A percentile compares a stretch with the other conserved stretches of the same genome.
These are phyloP conservation scores for Pollicipes pollicipes DNA, from an alignment of 1,140 invertebrate genomes.

Conservation along the genomic window DNA sequence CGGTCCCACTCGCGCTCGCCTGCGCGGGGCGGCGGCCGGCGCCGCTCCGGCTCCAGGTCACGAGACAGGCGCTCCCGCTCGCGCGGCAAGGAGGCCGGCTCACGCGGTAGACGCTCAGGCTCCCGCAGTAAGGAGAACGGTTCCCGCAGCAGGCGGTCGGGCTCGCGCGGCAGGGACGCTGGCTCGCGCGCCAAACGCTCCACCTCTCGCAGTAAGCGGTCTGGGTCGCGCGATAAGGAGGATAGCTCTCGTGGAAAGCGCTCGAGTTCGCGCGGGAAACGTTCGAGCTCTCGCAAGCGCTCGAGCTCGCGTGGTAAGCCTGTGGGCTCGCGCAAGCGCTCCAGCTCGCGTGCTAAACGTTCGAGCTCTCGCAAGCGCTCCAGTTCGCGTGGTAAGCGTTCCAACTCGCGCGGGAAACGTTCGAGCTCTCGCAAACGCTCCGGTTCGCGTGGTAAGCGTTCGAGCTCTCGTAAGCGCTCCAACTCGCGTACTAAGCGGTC, in stretches of 20 bases:
- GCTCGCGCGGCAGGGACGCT: neutral
- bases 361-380: neutral
- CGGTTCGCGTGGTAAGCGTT: neutral
- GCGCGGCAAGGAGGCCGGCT: neutral
- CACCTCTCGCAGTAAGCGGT: neutral
- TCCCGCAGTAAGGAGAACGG: neutral
- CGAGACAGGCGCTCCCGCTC: neutral
- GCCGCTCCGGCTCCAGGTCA: too few species aligned
- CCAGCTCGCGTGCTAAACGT: too few species aligned
- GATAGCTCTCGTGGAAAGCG: too few species aligned
- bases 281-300: too few species aligned
- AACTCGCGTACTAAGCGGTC: too few species aligned
- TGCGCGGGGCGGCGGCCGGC: too few species aligned
- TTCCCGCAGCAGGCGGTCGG: too few species aligned
- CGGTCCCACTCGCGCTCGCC: neutral
- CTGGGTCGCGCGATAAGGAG: neutral
- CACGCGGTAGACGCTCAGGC: too few species aligned
- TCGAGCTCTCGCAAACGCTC: neutral
- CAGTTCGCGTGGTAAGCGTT: neutral
- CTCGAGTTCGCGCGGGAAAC: neutral
- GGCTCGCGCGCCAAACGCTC: neutral
- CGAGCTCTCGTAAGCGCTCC: too few species aligned
- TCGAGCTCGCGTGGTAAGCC: too few species aligned
- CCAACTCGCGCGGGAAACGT: neutral
- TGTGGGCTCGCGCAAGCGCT: neutral